Evolutionary conservation across 2,113 vertebrate species (phyloP).

Genomic region (Nothobranchius kuhntae): DNA sequence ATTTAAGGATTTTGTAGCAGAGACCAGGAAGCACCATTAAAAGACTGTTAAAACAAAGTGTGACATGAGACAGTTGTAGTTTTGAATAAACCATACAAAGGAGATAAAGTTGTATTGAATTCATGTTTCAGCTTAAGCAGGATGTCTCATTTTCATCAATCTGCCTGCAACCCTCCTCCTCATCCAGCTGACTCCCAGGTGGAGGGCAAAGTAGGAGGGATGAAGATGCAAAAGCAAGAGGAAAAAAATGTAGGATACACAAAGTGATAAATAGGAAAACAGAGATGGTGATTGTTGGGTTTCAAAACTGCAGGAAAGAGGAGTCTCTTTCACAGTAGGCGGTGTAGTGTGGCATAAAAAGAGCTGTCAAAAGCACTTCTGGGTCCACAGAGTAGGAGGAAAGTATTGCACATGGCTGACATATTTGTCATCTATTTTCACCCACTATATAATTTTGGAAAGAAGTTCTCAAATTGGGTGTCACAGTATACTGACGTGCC

Average conservation of each 20-base stretch:
- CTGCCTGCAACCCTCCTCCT: no score
- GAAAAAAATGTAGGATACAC: background rate
- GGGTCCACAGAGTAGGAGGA: conserved; percentile 3
- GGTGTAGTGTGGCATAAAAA: conserved; percentile 10
- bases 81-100: no score
- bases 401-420: conserved; percentile 13
- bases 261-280: background rate
- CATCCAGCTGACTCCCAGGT: background rate
- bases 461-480: background rate
- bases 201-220: background rate
- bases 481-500: background rate
- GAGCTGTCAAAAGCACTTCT: conserved; percentile 19
- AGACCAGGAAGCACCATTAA: no score
- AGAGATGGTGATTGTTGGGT: background rate
- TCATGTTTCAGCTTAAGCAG: background rate
- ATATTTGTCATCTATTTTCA: conserved; percentile 12
- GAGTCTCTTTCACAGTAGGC: conserved; percentile 1
- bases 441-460: conserved; percentile 1
- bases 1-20: no score
- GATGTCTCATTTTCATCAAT: background rate
- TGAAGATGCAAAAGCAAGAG: background rate
- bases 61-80: no score
- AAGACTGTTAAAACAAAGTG: no score
- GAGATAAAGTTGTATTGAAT: background rate
- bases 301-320: conserved; percentile 1